A percentile compares a stretch with the other conserved stretches of the same genome.
Conservation (phyloP, 2,888 invertebrate genomes). For the Hirtodrosophila cameraria region DNA sequence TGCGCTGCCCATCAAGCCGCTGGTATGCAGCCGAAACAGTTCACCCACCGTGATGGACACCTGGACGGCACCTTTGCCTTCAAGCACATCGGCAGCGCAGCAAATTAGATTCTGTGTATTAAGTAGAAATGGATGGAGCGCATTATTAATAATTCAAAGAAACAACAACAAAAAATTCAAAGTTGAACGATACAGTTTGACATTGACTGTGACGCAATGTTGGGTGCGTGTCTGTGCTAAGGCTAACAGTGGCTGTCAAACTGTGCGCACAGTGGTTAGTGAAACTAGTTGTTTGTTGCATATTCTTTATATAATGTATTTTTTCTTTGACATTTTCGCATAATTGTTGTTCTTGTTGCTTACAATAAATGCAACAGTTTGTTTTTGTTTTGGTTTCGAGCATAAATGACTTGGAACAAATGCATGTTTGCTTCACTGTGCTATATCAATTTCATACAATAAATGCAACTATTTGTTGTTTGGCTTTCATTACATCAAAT, state of each 20-base stretch:
- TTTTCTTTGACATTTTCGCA: slow-evolving; percentile 36
- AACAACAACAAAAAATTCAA: slow-evolving; percentile 12
- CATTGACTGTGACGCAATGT: background rate
- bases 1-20: slow-evolving; percentile 35
- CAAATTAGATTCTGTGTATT: slow-evolving; percentile 90
- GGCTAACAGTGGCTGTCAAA: slow-evolving; percentile 20
- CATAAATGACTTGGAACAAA: slow-evolving; percentile 19
- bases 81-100: slow-evolving; percentile 95
- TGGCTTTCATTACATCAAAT: slow-evolving; percentile 38
- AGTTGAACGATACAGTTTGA: slow-evolving; percentile 15
- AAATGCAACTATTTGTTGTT: slow-evolving; percentile 51
- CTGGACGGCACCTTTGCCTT: slow-evolving; percentile 94
- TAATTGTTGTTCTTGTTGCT: slow-evolving; percentile 48
- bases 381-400: slow-evolving; percentile 35
- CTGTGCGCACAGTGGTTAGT: slow-evolving; percentile 15
- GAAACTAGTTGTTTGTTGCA: slow-evolving; percentile 25
- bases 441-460: slow-evolving; percentile 34
- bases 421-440: slow-evolving; percentile 29
- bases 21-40: slow-evolving; percentile 88
- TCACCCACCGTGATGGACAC: slow-evolving; percentile 95
- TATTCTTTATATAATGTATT: slow-evolving; percentile 50
- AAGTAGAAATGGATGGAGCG: slow-evolving; percentile 15
- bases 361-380: slow-evolving; percentile 68
- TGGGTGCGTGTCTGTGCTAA: slow-evolving; percentile 34
- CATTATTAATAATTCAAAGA: slow-evolving; percentile 27